These are phyloP conservation scores for Rapana venosa DNA, from an alignment of 2,888 invertebrate species.

Conservation along the genomic window DNA sequence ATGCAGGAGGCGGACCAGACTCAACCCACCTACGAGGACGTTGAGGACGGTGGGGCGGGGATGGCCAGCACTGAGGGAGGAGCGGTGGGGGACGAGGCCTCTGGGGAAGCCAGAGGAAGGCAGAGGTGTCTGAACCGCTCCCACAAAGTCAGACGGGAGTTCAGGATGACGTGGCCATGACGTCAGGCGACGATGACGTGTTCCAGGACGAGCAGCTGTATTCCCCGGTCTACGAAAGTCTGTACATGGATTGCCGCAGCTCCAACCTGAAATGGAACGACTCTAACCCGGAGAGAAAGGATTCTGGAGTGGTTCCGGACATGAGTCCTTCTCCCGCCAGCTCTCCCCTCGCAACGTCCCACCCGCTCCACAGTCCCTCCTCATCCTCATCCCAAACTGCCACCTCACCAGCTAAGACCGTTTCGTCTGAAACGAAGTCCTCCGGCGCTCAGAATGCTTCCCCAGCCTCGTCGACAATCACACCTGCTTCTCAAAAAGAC, in stretches of 20 bases:
- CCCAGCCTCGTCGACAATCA: neutral
- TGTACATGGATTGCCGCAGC: constrained; percentile 20
- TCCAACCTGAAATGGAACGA: neutral
- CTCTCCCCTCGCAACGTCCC: neutral
- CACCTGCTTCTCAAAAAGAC: neutral
- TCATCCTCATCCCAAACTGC: neutral
- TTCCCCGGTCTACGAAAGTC: constrained; percentile 12
- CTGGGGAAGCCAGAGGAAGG: too few species aligned
- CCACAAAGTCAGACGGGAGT: neutral
- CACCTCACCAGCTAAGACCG: neutral
- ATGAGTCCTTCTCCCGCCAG: neutral
- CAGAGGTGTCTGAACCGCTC: neutral
- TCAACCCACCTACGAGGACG: neutral
- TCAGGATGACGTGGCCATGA: neutral
- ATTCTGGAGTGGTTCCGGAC: constrained; percentile 16
- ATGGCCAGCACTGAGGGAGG: neutral
- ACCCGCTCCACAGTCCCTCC: neutral
- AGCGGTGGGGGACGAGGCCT: neutral
- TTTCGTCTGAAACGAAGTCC: neutral
- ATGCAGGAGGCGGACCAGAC: neutral
- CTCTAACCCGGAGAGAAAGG: neutral
- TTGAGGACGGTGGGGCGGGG: neutral
- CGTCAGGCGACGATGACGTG: neutral
- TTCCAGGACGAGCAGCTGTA: neutral
- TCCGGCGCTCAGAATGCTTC: neutral